Conservation (phyloP, 2,113 vertebrate species). For the Ursus arctos region DNA sequence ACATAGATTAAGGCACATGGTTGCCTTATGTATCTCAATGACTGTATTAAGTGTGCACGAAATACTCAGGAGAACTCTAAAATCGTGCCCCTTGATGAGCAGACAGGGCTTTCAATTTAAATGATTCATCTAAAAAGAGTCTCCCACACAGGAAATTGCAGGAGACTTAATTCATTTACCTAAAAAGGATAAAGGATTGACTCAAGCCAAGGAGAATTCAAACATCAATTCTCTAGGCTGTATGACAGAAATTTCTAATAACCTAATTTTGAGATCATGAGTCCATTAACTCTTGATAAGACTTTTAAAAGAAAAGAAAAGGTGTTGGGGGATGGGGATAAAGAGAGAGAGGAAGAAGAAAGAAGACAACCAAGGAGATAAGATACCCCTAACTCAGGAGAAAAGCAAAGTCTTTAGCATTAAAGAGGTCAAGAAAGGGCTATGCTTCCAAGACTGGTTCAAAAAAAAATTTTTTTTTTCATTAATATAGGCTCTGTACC, state of each 20-base stretch:
- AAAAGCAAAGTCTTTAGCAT: not conserved
- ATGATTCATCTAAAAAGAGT: constrained; percentile 81
- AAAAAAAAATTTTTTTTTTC: not conserved
- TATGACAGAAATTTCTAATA: constrained; percentile 64
- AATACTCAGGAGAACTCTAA: constrained; percentile 70
- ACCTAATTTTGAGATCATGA: constrained; percentile 66
- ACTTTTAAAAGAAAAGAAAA: not conserved
- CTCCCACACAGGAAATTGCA: constrained; percentile 83
- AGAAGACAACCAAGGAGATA: not conserved
- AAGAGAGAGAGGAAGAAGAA: not conserved
- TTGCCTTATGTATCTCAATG: constrained; percentile 57
- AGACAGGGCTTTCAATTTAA: constrained; percentile 78
- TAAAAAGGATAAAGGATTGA: constrained; percentile 81
- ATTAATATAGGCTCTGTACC: not conserved
- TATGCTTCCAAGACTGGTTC: not conserved
- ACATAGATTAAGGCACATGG: constrained; percentile 31
- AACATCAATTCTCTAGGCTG: constrained; percentile 64
- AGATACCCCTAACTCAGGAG: not conserved
- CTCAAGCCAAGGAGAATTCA: constrained; percentile 81
- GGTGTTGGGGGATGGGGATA: too few species aligned
- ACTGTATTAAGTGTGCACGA: constrained; percentile 40
- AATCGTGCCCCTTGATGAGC: constrained; percentile 71
- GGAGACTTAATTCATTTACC: constrained; percentile 78
- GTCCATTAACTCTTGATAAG: constrained; percentile 70
- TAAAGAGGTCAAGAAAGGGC: not conserved